Evolutionary conservation across 2,113 vertebrate species (phyloP).

Genomic region (Clinocottus analis): DNA sequence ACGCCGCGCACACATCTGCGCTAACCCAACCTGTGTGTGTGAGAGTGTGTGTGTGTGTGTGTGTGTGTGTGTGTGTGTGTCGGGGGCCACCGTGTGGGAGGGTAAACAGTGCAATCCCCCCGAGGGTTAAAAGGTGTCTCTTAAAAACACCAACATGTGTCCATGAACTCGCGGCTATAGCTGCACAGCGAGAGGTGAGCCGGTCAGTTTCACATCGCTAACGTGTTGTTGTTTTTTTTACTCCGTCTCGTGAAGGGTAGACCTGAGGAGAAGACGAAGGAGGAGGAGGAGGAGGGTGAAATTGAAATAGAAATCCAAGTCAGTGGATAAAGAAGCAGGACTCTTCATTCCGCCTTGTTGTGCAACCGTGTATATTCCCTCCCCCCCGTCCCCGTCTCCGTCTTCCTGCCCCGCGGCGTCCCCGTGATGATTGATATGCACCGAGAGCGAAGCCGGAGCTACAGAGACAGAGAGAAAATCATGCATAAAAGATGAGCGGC

Average conservation of each 20-base stretch:
- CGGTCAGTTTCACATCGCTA: constrained; percentile 53
- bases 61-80: constrained; percentile 13
- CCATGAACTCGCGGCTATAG: constrained; percentile 51
- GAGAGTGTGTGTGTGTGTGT: constrained; percentile 10
- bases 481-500: constrained; percentile 84
- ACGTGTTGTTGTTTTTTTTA: background rate
- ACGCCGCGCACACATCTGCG: background rate
- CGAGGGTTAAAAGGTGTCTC: constrained; percentile 47
- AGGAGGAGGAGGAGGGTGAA: constrained; percentile 27
- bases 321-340: constrained; percentile 70
- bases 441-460: constrained; percentile 69
- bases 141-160: constrained; percentile 55
- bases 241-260: background rate
- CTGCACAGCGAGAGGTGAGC: constrained; percentile 54
- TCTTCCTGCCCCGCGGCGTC: constrained; percentile 70
- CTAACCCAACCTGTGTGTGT: background rate
- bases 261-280: constrained; percentile 37
- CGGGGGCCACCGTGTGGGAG: too few species aligned
- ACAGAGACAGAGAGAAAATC: constrained; percentile 68
- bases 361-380: constrained; percentile 64
- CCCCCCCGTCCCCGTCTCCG: constrained; percentile 42
- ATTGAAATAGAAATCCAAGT: constrained; percentile 71
- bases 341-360: constrained; percentile 82
- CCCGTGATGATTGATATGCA: constrained; percentile 80
- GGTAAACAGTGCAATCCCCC: constrained; percentile 32